Percentiles rank a stretch among this genome's conserved stretches.
These are phyloP conservation scores for Oryzaephilus surinamensis DNA, from an alignment of 1,140 invertebrate genomes.

Conservation along the genomic window DNA sequence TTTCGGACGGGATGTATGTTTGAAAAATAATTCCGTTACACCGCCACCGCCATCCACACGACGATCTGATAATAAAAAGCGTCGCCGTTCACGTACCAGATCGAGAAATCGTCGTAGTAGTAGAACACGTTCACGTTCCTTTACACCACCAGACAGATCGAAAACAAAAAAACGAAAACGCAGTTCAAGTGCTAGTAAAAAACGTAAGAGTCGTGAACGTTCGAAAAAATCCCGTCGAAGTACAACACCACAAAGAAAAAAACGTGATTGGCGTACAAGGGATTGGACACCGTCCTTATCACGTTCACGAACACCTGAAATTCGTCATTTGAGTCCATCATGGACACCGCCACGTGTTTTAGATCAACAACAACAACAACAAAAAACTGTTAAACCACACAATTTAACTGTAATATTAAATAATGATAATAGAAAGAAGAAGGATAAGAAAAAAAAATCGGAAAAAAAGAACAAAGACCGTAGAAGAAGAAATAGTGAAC, in stretches of 20 bases:
- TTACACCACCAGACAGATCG: slow-evolving; percentile 27
- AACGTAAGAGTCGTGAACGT: slow-evolving; percentile 16
- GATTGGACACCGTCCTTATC: slow-evolving; percentile 36
- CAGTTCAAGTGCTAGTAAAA: slow-evolving; percentile 29
- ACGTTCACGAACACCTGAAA: slow-evolving; percentile 30
- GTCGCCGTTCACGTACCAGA: slow-evolving; percentile 11
- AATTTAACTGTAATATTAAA: slow-evolving; percentile 44
- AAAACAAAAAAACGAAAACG: slow-evolving; percentile 29
- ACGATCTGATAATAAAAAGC: slow-evolving; percentile 14
- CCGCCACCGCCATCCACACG: slow-evolving; percentile 4
- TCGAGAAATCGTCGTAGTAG: slow-evolving; percentile 17
- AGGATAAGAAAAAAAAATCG: slow-evolving; percentile 37
- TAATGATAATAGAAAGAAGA: slow-evolving; percentile 50
- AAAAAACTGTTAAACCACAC: slow-evolving; percentile 30
- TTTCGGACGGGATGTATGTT: slow-evolving; percentile 60
- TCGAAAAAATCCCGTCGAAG: slow-evolving; percentile 23
- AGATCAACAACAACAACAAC: no score
- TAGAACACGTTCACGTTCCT: slow-evolving; percentile 30
- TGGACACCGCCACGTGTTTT: slow-evolving; percentile 40
- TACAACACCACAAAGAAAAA: slow-evolving; percentile 11
- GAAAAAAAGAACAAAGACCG: slow-evolving; percentile 39
- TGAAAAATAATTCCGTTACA: slow-evolving; percentile 18
- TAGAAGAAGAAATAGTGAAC: slow-evolving; percentile 43
- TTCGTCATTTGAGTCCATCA: slow-evolving; percentile 24
- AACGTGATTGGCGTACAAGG: slow-evolving; percentile 18